phyloP scores from a whole-genome alignment of 2,888 invertebrate genomes.

The Erynnis tages region DNA sequence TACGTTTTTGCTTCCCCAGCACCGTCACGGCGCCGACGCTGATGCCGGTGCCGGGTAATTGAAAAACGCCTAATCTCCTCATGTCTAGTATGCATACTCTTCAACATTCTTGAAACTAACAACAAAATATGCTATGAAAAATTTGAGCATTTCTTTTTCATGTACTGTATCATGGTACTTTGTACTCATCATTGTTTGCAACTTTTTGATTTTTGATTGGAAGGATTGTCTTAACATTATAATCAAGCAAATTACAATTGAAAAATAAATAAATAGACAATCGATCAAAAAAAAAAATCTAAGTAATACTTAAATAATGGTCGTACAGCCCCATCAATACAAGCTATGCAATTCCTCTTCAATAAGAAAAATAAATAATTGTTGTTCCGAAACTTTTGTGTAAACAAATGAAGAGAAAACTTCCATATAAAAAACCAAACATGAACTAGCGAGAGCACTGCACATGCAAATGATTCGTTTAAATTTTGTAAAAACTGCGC shows the following conservation, averaged over 20 bases:
- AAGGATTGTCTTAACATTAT: slow-evolving; percentile 2
- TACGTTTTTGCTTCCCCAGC: too few relatives aligned
- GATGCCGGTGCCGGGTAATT: too few relatives aligned
- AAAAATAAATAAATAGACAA: slow-evolving; percentile 25
- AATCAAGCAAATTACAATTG: slow-evolving; percentile 10
- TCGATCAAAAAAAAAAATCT: slow-evolving; percentile 33
- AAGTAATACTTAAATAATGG: slow-evolving; percentile 41
- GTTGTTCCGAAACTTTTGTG: slow-evolving; percentile 32
- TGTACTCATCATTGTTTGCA: background rate
- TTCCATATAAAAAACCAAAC: slow-evolving; percentile 45
- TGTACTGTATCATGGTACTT: background rate
- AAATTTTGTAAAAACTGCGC: slow-evolving; percentile 44
- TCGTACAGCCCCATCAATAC: slow-evolving; percentile 42
- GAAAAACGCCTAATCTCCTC: too few relatives aligned
- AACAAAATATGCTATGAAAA: background rate
- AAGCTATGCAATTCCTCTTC: slow-evolving; percentile 34
- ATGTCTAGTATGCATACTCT: too few relatives aligned
- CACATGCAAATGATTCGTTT: slow-evolving; percentile 49
- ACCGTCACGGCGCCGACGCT: too few relatives aligned
- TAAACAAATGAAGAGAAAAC: slow-evolving; percentile 40
- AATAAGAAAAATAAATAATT: slow-evolving; percentile 37
- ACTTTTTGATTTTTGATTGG: background rate
- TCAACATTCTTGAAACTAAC: background rate
- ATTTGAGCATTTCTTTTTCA: slow-evolving; percentile 14
- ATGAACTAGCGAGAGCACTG: slow-evolving; percentile 47